Percentiles rank a stretch among this genome's conserved stretches.
phyloP scores from a whole-genome alignment of 2,113 vertebrate species.

The Tringa solitaria region DNA sequence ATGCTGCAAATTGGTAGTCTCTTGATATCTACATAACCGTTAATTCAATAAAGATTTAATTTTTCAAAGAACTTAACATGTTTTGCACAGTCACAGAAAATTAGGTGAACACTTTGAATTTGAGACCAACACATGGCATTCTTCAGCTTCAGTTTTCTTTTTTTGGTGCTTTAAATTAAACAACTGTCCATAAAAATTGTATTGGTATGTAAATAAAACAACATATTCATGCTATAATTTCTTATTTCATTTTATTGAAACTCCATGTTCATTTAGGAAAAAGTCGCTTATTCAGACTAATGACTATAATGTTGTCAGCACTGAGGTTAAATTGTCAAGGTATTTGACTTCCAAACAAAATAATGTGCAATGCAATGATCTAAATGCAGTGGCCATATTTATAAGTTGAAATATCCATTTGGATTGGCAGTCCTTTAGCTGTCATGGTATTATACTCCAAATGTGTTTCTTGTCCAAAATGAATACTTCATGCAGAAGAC shows the following conservation, averaged over 20 bases:
- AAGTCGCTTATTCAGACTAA: fast-evolving
- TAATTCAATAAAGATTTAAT: background rate
- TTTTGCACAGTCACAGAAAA: background rate
- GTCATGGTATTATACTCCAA: background rate
- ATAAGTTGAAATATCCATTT: background rate
- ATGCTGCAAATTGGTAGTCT: background rate
- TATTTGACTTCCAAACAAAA: background rate
- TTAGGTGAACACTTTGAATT: background rate
- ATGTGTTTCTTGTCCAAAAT: background rate
- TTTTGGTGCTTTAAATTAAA: background rate
- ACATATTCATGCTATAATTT: background rate
- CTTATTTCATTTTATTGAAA: background rate
- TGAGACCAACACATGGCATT: background rate
- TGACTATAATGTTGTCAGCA: background rate
- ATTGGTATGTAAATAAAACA: background rate
- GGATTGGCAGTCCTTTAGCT: background rate
- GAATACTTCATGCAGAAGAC: background rate
- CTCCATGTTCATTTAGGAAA: background rate
- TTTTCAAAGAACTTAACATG: background rate
- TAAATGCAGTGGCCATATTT: background rate
- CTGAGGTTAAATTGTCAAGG: background rate
- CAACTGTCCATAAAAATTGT: background rate
- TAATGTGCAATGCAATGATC: background rate
- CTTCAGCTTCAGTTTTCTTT: background rate
- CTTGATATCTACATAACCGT: background rate